Evolutionary conservation across 2,113 vertebrate genomes (phyloP).

Genomic region (Candoia aspera): DNA sequence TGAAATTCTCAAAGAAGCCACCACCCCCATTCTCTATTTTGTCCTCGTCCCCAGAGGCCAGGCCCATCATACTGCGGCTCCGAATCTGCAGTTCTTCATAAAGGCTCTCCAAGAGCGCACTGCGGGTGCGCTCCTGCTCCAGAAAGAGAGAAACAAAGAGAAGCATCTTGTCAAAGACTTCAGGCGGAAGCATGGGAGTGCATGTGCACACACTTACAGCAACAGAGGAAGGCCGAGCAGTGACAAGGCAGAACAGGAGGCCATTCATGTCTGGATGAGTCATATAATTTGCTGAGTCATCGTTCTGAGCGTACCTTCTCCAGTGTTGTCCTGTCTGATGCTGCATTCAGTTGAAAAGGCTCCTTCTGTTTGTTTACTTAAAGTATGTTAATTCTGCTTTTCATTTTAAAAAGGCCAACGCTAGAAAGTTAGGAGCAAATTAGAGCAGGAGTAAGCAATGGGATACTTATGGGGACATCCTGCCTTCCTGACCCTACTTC

Average conservation of each 20-base stretch:
- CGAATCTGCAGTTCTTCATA: conserved; percentile 81
- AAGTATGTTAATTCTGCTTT: not conserved
- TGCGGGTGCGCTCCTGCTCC: conserved; percentile 84
- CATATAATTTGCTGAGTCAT: not conserved
- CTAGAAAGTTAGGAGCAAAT: not conserved
- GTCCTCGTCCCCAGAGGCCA: conserved; percentile 63
- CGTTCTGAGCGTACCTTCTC: not conserved
- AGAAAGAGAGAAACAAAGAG: conserved; percentile 12
- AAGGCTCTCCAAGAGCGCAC: conserved; percentile 84
- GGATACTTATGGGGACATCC: not conserved
- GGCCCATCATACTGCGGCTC: conserved; percentile 85
- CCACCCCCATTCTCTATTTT: conserved; percentile 79
- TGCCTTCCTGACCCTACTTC: not conserved
- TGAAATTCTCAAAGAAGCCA: conserved; percentile 92
- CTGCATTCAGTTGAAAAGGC: not conserved
- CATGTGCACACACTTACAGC: too few relatives aligned
- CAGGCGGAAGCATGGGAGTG: not conserved
- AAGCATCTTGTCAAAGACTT: not conserved
- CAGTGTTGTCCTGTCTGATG: not conserved
- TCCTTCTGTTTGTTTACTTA: not conserved
- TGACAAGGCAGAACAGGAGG: not conserved
- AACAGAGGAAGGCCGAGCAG: not conserved
- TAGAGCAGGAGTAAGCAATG: not conserved
- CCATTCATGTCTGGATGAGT: not conserved
- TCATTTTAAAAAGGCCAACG: not conserved